phyloP scores from a whole-genome alignment of 2,113 vertebrate genomes.

The Toxostoma redivivum region DNA sequence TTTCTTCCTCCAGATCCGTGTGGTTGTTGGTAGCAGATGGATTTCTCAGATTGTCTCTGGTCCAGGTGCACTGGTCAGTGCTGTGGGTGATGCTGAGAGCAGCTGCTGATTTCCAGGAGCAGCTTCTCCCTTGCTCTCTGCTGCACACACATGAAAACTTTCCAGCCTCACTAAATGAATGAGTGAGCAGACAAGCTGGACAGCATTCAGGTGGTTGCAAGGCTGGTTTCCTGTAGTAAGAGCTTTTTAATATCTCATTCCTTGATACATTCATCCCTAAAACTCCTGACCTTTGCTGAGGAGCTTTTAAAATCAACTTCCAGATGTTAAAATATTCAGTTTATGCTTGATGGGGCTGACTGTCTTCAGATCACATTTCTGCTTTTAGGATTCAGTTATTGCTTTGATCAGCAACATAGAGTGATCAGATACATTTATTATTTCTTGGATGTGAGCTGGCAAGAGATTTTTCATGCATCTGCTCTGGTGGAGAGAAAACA shows the following conservation, averaged over 20 bases:
- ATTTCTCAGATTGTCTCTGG: not conserved
- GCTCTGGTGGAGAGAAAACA: not conserved
- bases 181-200: not conserved
- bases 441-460: not conserved
- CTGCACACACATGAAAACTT: not conserved
- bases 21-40: not conserved
- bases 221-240: not conserved
- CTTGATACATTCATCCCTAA: not conserved
- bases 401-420: conserved; percentile 18
- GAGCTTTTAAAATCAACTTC: not conserved
- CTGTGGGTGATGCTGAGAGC: not conserved
- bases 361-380: not conserved
- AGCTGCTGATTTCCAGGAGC: not conserved
- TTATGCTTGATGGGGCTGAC: not conserved
- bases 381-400: not conserved
- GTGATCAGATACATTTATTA: not conserved
- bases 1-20: not conserved
- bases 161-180: not conserved
- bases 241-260: not conserved
- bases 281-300: not conserved
- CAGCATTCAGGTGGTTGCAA: not conserved
- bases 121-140: not conserved
- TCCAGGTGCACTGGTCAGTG: not conserved
- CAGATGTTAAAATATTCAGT: not conserved
- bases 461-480: not conserved